phyloP scores from a whole-genome alignment of 1,140 invertebrate species.

The Bombus polaris region DNA sequence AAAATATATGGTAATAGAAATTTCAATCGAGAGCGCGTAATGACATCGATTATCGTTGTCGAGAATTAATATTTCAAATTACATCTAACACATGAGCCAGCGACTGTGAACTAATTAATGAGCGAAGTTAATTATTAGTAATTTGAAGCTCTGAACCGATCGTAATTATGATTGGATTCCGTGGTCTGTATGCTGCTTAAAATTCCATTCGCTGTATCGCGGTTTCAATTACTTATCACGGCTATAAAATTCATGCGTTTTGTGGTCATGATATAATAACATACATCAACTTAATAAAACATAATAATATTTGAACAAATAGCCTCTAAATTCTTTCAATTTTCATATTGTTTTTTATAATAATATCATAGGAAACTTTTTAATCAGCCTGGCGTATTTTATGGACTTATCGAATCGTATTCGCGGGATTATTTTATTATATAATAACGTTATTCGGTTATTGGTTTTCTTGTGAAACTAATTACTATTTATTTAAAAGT shows the following conservation, averaged over 20 bases:
- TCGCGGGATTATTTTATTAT: background rate
- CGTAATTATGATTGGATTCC: conserved; percentile 18
- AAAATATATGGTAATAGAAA: background rate
- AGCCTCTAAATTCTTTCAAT: background rate
- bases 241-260: background rate
- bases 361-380: no score
- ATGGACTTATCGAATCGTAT: background rate
- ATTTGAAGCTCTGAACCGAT: background rate
- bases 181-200: background rate
- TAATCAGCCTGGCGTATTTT: background rate
- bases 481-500: background rate
- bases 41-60: conserved; percentile 3
- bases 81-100: background rate
- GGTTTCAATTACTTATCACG: background rate
- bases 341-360: background rate
- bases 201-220: conserved; percentile 3
- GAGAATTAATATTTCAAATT: conserved; percentile 18
- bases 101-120: conserved; percentile 7
- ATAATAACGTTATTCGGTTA: background rate
- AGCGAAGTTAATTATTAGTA: conserved; percentile 19
- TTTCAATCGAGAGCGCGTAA: background rate
- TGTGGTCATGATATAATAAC: background rate
- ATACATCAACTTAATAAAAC: background rate
- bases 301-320: background rate
- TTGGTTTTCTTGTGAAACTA: background rate